Evolutionary conservation across 2,888 invertebrate species (phyloP), one percentile per base, ranked within the genome.

Genomic region (Deilephila elpenor): DNA sequence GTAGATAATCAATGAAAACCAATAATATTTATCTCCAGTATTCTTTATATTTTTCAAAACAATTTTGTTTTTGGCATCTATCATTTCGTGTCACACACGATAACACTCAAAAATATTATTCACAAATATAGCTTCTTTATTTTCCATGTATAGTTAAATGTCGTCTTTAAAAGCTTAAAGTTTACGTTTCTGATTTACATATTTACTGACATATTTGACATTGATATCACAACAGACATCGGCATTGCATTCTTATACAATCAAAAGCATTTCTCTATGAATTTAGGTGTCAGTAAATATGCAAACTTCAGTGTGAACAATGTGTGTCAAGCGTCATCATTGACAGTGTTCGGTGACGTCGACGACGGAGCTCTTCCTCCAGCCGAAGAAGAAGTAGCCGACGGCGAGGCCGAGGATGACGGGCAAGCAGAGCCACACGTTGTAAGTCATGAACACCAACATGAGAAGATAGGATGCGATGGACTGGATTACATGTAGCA

Each of bases 361-460:
- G 0, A 98, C 97, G 62, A 98, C 97, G 17, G 97, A 96, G 19
- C 97, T 97, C 93, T 98, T 98, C 88, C 97, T 97, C 98, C 99
- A 99, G 72, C 98, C 99, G 89, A 99, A 99, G 78, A 98, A 95
- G 93, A 99, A 99, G 93, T 99, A 99, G 7, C 99, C 99, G 29
- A 97, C 95, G 0, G 97, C 98, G n/a, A 98, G 97, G 0, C 99
- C 99, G 0, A 97, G 87, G 0, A 98, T 97, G 11, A 99, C 97
- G 2, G 98, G 98, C 62, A 98, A 82, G 88, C 98, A 98, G 73
- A 99, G 96, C 98, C 98, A 99, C 59, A 97, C 97, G 90, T 99
- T 99, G 96, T 98, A 99, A 0, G 99, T 99, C 99, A 99, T 99
- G 94, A 99, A 99, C 82, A 99, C 97, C 92, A 99, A 92, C 99